A percentile compares a stretch with the other conserved stretches of the same genome.
Conservation (phyloP, 2,797 vertebrate species). For the Agapornis canus region DNA sequence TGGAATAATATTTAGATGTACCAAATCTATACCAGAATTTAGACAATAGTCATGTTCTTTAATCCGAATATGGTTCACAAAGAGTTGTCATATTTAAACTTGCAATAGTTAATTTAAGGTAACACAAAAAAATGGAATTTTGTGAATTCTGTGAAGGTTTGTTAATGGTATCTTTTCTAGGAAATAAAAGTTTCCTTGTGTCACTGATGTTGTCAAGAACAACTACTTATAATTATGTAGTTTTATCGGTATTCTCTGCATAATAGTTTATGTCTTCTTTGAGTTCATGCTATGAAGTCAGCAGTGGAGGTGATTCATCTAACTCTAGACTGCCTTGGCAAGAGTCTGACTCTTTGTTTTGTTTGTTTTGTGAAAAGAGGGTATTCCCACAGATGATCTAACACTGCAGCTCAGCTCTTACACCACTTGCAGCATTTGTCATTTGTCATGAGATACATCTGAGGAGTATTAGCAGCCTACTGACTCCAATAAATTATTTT, state of each 20-base stretch:
- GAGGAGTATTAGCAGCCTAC: conserved; percentile 12
- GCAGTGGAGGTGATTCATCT: conserved; percentile 3
- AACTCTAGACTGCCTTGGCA: not conserved
- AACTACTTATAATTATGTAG: not conserved
- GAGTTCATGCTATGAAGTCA: not conserved
- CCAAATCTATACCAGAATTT: not conserved
- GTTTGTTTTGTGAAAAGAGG: conserved; percentile 28
- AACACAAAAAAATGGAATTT: not conserved
- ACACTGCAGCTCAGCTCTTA: not conserved
- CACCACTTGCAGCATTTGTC: conserved; percentile 17
- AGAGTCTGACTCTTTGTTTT: not conserved
- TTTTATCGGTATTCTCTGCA: not conserved
- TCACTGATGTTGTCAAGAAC: not conserved
- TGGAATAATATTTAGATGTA: not conserved
- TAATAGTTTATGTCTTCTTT: not conserved
- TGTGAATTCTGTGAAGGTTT: not conserved
- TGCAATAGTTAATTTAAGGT: not conserved
- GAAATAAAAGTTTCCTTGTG: not conserved
- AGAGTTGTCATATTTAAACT: not conserved
- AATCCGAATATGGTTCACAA: not conserved
- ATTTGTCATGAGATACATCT: conserved; percentile 27
- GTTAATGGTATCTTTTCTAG: not conserved
- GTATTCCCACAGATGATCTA: conserved; percentile 53
- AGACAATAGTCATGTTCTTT: not conserved
- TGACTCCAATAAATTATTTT: conserved; percentile 25